Conservation (phyloP, 1,140 invertebrate species). For the Cherax destructor region DNA sequence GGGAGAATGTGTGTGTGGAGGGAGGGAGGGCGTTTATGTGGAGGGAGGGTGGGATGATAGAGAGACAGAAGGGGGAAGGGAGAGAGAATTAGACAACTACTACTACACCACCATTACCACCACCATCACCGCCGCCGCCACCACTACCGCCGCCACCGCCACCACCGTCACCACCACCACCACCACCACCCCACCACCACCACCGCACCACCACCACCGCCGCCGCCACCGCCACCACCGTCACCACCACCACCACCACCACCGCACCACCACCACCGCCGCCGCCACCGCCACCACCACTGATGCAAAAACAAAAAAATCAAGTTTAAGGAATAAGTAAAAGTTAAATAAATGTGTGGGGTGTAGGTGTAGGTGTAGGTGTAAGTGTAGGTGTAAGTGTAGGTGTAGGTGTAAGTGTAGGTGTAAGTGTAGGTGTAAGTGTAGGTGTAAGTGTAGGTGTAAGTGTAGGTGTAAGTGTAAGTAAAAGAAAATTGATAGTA, state of each 20-base stretch:
- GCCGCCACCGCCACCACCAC: neutral
- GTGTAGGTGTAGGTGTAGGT: too few species aligned
- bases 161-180: too few species aligned
- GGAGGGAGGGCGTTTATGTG: neutral
- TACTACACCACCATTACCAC: neutral
- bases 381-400: too few species aligned
- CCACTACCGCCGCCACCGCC: constrained; percentile 8
- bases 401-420: too few species aligned
- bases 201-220: too few species aligned
- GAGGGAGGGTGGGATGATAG: neutral
- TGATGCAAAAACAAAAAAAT: neutral
- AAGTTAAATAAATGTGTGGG: neutral
- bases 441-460: too few species aligned
- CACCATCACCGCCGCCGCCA: too few species aligned
- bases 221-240: neutral
- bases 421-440: too few species aligned
- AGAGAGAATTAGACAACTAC: neutral
- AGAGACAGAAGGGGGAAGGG: neutral
- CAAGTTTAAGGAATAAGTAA: neutral
- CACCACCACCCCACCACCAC: too few species aligned
- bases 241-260: too few species aligned
- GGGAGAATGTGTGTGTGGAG: neutral
- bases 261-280: too few species aligned
- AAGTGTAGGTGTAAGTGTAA: too few species aligned
- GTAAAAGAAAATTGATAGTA: neutral